Base-by-base conservation (phyloP, 2,888 invertebrate genomes). In the Frankliniella intonsa region DNA sequence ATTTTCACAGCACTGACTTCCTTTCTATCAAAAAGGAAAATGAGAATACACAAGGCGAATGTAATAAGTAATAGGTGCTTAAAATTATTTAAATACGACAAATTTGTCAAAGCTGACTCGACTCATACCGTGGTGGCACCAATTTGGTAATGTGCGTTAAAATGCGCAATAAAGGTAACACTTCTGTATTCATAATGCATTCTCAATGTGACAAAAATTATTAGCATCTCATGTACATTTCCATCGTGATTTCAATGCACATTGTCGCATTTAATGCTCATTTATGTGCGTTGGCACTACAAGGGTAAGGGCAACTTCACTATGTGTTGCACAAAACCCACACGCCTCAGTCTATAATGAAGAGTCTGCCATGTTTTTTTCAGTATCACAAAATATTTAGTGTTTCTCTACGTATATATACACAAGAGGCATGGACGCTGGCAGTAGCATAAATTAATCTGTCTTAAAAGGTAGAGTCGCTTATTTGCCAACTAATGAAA, bases 1-100 rank as follows among this genome's bases (percentile, higher is more conserved):
- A 76, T 25, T 76, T 76, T 76, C 69, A 76, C 69, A 76, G 69
- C 69, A 76, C 69, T 25, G 69, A 76, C 22, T 76, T 22, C 25
- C 25, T 76, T 76, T 76, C 69, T 9, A 25, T 62, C 22, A 25
- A 25, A 22, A 69, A 69, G 3, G 69, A 55, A n/a, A 62, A 76
- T 76, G 25, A 22, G 25, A 5, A 38, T 38, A 38, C 38, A 38
- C 38, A 76, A 76, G 69, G 25, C 10, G 25, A 76, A 76, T 76
- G 25, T 76, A 76, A 76, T 69, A 76, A 25, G 69, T 76, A 76
- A 76, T 25, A 22, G 22, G 69, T 12, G 69, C 25, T 76, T 25
- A 69, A 0, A 19, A 69, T 69, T 69, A 76, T 25, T 10, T 76
- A 76, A 76, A 76, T 76, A 76, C 2, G 25, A 22, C 22, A 22